A percentile compares a stretch with the other conserved stretches of the same genome.
Evolutionary conservation across 2,113 vertebrate genomes (phyloP).

Genomic region (Phrynocephalus versicolor): DNA sequence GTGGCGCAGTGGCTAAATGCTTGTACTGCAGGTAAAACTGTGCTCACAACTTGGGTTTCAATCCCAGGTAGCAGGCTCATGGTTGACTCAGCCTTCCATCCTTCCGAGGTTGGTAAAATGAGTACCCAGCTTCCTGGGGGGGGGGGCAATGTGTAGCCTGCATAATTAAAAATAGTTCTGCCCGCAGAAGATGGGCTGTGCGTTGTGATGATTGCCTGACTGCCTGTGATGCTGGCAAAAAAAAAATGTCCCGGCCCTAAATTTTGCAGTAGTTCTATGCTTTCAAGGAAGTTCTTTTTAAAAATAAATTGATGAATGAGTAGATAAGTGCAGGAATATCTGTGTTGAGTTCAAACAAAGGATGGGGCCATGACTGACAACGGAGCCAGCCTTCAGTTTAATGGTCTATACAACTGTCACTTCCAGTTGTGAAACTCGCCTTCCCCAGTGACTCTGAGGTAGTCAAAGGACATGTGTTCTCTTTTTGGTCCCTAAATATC

Average conservation of each 20-base stretch:
- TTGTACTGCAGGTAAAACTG: too few relatives aligned
- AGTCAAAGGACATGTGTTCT: too few relatives aligned
- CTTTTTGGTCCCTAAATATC: not conserved
- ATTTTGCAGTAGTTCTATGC: not conserved
- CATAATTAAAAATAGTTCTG: not conserved
- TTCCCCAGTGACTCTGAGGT: not conserved
- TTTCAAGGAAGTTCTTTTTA: not conserved
- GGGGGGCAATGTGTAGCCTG: too few relatives aligned
- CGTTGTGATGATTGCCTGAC: not conserved
- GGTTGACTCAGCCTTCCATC: too few relatives aligned
- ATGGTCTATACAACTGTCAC: not conserved
- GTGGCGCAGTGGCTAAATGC: too few relatives aligned
- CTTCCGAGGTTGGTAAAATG: too few relatives aligned
- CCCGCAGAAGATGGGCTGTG: not conserved
- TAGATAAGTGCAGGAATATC: not conserved
- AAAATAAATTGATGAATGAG: not conserved
- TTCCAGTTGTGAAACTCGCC: not conserved
- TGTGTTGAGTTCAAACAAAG: not conserved
- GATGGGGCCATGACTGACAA: not conserved
- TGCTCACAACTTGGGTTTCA: too few relatives aligned
- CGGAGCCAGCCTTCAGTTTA: not conserved
- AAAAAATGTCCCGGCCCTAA: too few relatives aligned
- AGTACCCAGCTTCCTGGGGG: too few relatives aligned
- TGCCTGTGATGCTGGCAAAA: not conserved
- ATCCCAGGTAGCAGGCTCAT: too few relatives aligned